Evolutionary conservation across 2,888 invertebrate species (phyloP).

Genomic region (Scaptodrosophila latifasciaeformis): DNA sequence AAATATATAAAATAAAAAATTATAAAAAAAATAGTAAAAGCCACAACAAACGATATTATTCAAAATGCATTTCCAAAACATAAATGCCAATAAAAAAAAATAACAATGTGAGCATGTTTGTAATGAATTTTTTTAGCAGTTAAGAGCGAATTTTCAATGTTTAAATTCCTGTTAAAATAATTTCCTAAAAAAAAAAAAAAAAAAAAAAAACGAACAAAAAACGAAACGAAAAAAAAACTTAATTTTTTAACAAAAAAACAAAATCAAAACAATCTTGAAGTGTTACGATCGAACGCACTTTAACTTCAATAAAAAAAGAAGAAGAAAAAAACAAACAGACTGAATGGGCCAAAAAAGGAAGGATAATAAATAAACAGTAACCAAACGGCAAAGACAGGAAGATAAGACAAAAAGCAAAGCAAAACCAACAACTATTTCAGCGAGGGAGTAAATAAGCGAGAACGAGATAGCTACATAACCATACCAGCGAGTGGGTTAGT

Average conservation of each 20-base stretch:
- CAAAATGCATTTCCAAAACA: too few relatives aligned
- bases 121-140: constrained; percentile 49
- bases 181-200: constrained; percentile 25
- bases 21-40: constrained; percentile 13
- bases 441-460: constrained; percentile 15
- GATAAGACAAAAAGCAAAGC: constrained; percentile 9
- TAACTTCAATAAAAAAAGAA: too few relatives aligned
- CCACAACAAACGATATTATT: constrained; percentile 11
- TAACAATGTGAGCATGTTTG: constrained; percentile 57
- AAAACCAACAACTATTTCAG: constrained; percentile 10
- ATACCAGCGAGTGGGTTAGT: constrained; percentile 2
- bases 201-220: constrained; percentile 9
- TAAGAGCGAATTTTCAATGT: constrained; percentile 61
- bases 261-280: too few relatives aligned
- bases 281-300: too few relatives aligned
- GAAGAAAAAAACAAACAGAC: background rate
- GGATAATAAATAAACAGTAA: constrained; percentile 6
- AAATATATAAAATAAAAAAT: constrained; percentile 6
- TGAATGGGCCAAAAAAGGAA: constrained; percentile 2
- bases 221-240: constrained; percentile 13
- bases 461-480: constrained; percentile 3
- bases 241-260: background rate
- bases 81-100: constrained; percentile 12
- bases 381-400: constrained; percentile 1
- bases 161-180: constrained; percentile 55